These are phyloP conservation scores for Bombylius major DNA, from an alignment of 2,888 invertebrate species.

Conservation along the genomic window DNA sequence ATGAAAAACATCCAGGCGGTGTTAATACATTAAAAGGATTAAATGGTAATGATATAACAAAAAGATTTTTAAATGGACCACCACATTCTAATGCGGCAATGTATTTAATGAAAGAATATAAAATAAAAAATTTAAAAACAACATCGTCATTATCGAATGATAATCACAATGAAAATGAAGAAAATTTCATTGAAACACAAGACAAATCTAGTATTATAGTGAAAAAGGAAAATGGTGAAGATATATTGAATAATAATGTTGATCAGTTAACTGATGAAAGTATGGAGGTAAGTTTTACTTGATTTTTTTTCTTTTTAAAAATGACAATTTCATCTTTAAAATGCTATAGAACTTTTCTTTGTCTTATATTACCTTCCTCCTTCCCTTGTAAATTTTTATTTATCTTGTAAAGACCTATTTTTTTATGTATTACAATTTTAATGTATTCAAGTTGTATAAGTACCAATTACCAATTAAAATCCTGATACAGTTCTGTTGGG, in stretches of 20 bases:
- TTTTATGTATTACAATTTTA: too few relatives aligned
- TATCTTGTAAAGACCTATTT: too few relatives aligned
- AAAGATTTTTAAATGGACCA: slow-evolving; percentile 28
- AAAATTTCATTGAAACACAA: too few relatives aligned
- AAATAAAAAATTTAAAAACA: slow-evolving; percentile 14
- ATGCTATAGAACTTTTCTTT: too few relatives aligned
- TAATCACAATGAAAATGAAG: slow-evolving; percentile 5
- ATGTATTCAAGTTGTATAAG: too few relatives aligned
- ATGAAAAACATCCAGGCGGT: slow-evolving; percentile 64
- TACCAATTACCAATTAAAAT: too few relatives aligned
- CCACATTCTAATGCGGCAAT: slow-evolving; percentile 36
- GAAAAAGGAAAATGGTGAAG: slow-evolving; percentile 7
- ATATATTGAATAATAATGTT: slow-evolving; percentile 17
- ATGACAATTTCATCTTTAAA: too few relatives aligned
- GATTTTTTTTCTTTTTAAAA: background rate
- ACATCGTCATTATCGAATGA: background rate
- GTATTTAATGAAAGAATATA: slow-evolving; percentile 34
- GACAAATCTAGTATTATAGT: background rate
- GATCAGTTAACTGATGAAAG: slow-evolving; percentile 28
- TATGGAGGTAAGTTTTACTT: slow-evolving; percentile 30
- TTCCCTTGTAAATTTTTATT: too few relatives aligned
- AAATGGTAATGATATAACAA: slow-evolving; percentile 26
- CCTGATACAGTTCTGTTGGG: too few relatives aligned
- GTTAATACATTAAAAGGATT: slow-evolving; percentile 44
- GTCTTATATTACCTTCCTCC: too few relatives aligned